Evolutionary conservation across 2,797 vertebrate species (phyloP).

Genomic region (Myioborus miniatus): DNA sequence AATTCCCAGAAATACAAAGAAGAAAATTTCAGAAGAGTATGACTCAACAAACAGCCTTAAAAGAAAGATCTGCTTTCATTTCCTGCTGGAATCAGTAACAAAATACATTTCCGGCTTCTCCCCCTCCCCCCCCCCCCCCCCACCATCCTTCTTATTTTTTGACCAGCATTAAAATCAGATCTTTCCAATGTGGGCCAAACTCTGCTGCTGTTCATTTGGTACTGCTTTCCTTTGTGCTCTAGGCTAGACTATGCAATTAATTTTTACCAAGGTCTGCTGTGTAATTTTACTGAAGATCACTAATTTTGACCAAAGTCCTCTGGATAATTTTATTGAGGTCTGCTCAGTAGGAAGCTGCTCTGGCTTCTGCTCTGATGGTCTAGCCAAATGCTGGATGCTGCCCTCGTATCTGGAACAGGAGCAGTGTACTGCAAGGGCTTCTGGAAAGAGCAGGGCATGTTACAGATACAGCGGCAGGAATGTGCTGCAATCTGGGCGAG

Average conservation of each 20-base stretch:
- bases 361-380: slow-evolving; percentile 18
- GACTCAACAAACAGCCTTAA: slow-evolving; percentile 25
- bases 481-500: not conserved
- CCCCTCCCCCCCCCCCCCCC: rapidly evolving
- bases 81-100: slow-evolving; percentile 27
- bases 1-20: slow-evolving; percentile 46
- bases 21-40: slow-evolving; percentile 29
- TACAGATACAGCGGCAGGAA: not conserved
- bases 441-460: not conserved
- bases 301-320: slow-evolving; percentile 50
- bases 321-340: slow-evolving; percentile 44
- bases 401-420: not conserved
- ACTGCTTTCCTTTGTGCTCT: slow-evolving; percentile 24
- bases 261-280: slow-evolving; percentile 56
- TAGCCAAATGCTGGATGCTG: slow-evolving; percentile 33
- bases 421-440: not conserved
- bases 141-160: not conserved
- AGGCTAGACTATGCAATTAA: slow-evolving; percentile 48
- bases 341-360: slow-evolving; percentile 41
- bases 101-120: not conserved
- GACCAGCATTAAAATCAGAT: slow-evolving; percentile 3
- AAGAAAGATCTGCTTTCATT: slow-evolving; percentile 39
- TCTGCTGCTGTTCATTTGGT: slow-evolving; percentile 35
- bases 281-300: slow-evolving; percentile 48
- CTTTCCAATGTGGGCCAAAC: not conserved